Percentiles rank a stretch among this genome's conserved stretches.
Evolutionary conservation across 1,140 invertebrate genomes (phyloP).

Genomic region (Drosophila funebris): DNA sequence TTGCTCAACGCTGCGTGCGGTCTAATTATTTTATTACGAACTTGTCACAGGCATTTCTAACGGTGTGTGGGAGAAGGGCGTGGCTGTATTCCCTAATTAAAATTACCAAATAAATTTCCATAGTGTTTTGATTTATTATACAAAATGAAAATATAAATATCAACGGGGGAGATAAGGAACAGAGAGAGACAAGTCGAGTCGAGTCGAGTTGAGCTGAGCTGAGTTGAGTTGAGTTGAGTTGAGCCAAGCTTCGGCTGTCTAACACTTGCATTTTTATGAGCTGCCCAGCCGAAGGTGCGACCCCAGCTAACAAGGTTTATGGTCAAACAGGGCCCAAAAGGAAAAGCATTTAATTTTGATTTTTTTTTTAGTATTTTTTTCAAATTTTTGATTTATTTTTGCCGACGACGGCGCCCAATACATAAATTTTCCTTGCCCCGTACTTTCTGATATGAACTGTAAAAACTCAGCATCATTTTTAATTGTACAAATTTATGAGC

Average conservation of each 20-base stretch:
- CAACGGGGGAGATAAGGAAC: not conserved
- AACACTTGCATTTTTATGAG: constrained; percentile 59
- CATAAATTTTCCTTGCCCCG: constrained; percentile 62
- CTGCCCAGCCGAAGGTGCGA: constrained; percentile 13
- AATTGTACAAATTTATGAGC: constrained; percentile 76
- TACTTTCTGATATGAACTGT: constrained; percentile 55
- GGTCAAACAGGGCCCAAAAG: not conserved
- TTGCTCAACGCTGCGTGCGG: constrained; percentile 64
- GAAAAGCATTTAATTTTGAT: constrained; percentile 66
- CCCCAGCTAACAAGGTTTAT: constrained; percentile 21
- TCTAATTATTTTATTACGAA: constrained; percentile 80
- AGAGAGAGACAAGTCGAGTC: not conserved
- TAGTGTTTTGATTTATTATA: constrained; percentile 48
- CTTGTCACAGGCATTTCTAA: constrained; percentile 40
- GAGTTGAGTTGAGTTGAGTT: not conserved
- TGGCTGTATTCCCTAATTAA: constrained; percentile 61
- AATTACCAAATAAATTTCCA: constrained; percentile 52
- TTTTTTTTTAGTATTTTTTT: constrained; percentile 34
- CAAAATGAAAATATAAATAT: constrained; percentile 32
- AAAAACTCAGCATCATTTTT: constrained; percentile 79
- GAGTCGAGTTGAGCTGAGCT: not conserved
- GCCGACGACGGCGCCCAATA: constrained; percentile 31
- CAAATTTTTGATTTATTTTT: constrained; percentile 74
- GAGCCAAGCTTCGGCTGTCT: constrained; percentile 40
- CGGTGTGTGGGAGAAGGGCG: constrained; percentile 1